Conservation (phyloP, 2,888 invertebrate genomes). For the Panopea generosa region DNA sequence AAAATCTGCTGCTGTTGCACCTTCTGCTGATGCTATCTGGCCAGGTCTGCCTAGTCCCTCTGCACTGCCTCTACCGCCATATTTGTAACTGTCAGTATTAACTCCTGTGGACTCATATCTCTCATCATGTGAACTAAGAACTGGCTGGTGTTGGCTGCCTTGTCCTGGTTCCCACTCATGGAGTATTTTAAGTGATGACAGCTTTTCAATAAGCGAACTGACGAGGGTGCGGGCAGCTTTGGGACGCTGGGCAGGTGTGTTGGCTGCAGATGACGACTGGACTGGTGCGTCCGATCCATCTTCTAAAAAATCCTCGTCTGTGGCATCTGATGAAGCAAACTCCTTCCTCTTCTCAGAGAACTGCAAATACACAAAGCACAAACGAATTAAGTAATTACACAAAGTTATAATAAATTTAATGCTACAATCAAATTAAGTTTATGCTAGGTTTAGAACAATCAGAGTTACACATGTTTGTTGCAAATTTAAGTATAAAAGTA, state of each 20-base stretch:
- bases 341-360: slow-evolving; percentile 34
- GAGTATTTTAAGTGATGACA: slow-evolving; percentile 10
- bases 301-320: slow-evolving; percentile 16
- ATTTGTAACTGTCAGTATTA: slow-evolving; percentile 18
- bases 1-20: too few species aligned
- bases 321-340: too few species aligned
- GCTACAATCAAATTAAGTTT: background rate
- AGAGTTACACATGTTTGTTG: too few species aligned
- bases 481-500: too few species aligned
- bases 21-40: background rate
- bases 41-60: background rate
- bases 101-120: slow-evolving; percentile 16
- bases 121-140: slow-evolving; percentile 33
- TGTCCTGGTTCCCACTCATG: slow-evolving; percentile 16
- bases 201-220: slow-evolving; percentile 7
- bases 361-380: slow-evolving; percentile 6
- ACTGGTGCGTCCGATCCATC: slow-evolving; percentile 13
- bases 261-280: too few species aligned
- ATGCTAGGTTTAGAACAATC: too few species aligned
- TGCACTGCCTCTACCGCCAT: slow-evolving; percentile 9
- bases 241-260: too few species aligned
- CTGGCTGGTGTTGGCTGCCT: slow-evolving; percentile 23
- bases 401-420: too few species aligned
- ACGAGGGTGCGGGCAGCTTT: slow-evolving; percentile 23
- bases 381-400: background rate